Base-by-base conservation (phyloP, 2,888 invertebrate genomes). In the Blera fallax region DNA sequence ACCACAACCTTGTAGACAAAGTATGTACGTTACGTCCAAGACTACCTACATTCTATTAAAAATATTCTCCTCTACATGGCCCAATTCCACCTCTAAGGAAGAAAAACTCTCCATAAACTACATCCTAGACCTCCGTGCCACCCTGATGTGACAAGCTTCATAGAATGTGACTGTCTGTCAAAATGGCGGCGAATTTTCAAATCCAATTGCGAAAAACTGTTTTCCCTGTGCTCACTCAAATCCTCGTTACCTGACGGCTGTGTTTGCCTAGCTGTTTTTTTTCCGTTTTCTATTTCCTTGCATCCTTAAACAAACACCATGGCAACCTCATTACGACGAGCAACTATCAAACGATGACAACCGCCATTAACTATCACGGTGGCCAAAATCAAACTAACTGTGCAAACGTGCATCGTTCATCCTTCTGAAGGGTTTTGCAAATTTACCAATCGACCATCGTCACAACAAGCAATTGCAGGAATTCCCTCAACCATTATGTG, bases 401-500 rank as follows among this genome's bases (percentile, higher is more conserved):
- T 81, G 81, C 40, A 85, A 85, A 85, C 81, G 76, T 54, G 34
- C 80, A 72, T 60, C 65, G n/a, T 67, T 65, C 40, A 70, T 77
- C 60, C 76, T 72, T 67, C 48, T 85, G 81, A 76, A 85, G 85
- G 65, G 85, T 29, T 85, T 81, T 81, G 85, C 72, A 85, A 85
- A 85, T 85, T 85, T 85, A 81, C 85, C 85, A 72, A 81, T 81
- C 85, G 81, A 40, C 76, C 85, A 74, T 84, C 79, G 79, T 84
- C 79, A n/a, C n/a, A 76, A 69, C 84, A 84, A 84, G 74, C 62
- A 74, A 70, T 58, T 79, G 62, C 80, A 54, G 58, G 67, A 18
- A 50, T 40, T 43, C 54, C 64, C 18, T 50, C 16, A 27, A 24
- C 58, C 34, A 21, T 60, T 45, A 21, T 64, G 62, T 16, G 14